A percentile compares a stretch with the other conserved stretches of the same genome.
Conservation (phyloP, 2,113 vertebrate genomes). For the Kryptolebias marmoratus region DNA sequence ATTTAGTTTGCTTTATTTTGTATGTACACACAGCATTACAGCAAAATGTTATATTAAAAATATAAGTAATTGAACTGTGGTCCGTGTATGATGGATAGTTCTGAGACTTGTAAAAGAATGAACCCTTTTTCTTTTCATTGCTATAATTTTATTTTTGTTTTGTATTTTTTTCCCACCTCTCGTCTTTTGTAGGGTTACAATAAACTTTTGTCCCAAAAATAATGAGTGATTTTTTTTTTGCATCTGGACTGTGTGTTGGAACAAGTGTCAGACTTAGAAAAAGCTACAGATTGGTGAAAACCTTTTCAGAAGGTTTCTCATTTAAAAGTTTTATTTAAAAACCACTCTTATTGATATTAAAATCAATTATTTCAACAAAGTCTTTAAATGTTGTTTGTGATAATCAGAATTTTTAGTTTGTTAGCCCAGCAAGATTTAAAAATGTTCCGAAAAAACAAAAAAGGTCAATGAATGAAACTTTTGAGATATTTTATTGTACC, state of each 20-base stretch:
- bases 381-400: too few species aligned
- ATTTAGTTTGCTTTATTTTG: conserved; percentile 89
- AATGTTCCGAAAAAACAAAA: too few species aligned
- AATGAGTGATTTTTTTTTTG: not conserved
- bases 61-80: conserved; percentile 79
- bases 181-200: conserved; percentile 82
- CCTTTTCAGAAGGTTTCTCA: not conserved
- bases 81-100: conserved; percentile 74
- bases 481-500: too few species aligned
- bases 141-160: conserved; percentile 64
- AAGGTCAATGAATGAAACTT: too few species aligned
- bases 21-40: conserved; percentile 87
- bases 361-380: too few species aligned
- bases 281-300: not conserved
- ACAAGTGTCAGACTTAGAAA: not conserved
- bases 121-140: conserved; percentile 54
- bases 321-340: not conserved
- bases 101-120: conserved; percentile 72
- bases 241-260: not conserved
- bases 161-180: conserved; percentile 68
- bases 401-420: too few species aligned
- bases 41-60: conserved; percentile 79
- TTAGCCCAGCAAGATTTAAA: too few species aligned
- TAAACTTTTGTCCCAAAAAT: conserved; percentile 76
- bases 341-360: too few species aligned